Base-by-base conservation (phyloP, 2,888 invertebrate genomes). In the Leptopilina syphax region DNA sequence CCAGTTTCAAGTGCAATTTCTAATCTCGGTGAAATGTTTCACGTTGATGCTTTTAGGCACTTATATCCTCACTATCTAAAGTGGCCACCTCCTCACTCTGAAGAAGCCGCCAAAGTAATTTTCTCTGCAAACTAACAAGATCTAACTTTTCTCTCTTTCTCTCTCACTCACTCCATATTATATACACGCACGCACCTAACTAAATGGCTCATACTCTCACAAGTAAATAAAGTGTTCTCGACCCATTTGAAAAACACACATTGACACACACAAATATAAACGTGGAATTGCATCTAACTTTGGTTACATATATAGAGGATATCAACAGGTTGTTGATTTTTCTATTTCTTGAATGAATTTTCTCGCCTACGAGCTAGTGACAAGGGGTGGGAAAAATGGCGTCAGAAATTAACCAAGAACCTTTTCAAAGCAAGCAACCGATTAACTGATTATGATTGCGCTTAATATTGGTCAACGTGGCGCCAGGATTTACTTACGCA, bases 311-410 rank as follows among this genome's bases (percentile, higher is more conserved):
- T 44, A 44, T 44, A 44, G 44, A 44, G 65, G 65, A 65, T 76
- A 81, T 81, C 81, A 81, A 81, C 81, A 81, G 81, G 81, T 81
- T 79, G 81, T 65, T 79, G 79, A 77, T 81, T 79, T 81, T 76
- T 76, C 76, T 67, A 63, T 78, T 76, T 79, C 77, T 78, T 79
- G 65, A 73, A 57, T 57, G 54, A 10, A n/a, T 60, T 76, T 66
- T 63, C 65, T 50, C 78, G 41, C 77, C 70, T 79, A 79, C 63
- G n/a, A 44, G 44, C 34, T 3, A 73, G 57, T 41, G 57, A 73
- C 57, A 57, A 57, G 41, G 73, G 73, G 73, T 57, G 57, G 73
- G 73, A 73, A 73, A 73, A 57, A 27, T 34, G 73, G 73, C 73
- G 57, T 57, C 73, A 73, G 57, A 34, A 50, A 73, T 73, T n/a